Conservation (phyloP, 2,113 vertebrate species). For the Eurypyga helias region DNA sequence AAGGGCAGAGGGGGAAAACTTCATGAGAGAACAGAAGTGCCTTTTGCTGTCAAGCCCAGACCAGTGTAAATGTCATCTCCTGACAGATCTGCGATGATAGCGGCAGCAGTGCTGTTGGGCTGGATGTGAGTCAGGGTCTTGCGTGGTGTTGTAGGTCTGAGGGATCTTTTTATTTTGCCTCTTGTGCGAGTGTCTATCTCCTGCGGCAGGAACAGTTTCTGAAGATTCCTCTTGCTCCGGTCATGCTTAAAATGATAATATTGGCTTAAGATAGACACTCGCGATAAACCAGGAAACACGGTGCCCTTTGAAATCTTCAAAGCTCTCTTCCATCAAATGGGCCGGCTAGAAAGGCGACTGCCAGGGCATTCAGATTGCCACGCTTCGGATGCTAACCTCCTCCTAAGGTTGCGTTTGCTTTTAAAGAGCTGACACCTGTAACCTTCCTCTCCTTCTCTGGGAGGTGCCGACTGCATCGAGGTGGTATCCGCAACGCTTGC, state of each 20-base stretch:
- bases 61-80: slow-evolving; percentile 25
- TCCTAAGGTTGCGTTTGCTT: background rate
- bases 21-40: slow-evolving; percentile 26
- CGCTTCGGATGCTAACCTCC: rapidly evolving
- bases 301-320: slow-evolving; percentile 42
- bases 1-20: background rate
- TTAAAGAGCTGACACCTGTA: background rate
- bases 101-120: background rate
- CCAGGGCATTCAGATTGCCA: background rate
- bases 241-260: slow-evolving; percentile 54
- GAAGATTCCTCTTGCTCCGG: background rate
- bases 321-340: slow-evolving; percentile 18
- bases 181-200: background rate
- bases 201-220: background rate
- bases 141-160: background rate
- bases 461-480: background rate
- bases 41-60: slow-evolving; percentile 27
- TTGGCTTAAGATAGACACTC: slow-evolving; percentile 62
- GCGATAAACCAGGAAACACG: slow-evolving; percentile 30
- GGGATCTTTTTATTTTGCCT: background rate
- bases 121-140: background rate
- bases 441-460: background rate
- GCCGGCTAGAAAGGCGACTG: background rate
- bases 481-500: background rate
- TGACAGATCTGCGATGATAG: slow-evolving; percentile 23